These are phyloP conservation scores for Coregonus ussuriensis DNA, from an alignment of 2,797 vertebrate genomes.

Conservation along the genomic window DNA sequence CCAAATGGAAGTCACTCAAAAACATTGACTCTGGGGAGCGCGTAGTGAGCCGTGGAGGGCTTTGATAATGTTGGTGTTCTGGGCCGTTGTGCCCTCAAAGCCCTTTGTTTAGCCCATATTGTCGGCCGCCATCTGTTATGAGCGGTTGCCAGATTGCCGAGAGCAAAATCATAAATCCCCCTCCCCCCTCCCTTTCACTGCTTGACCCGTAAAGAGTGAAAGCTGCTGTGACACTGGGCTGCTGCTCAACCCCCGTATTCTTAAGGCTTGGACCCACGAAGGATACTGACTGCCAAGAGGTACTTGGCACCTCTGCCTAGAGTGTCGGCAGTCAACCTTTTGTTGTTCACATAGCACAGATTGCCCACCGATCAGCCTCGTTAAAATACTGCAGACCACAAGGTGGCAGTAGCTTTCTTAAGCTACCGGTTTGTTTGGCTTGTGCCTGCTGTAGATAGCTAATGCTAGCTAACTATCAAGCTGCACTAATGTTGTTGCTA, in stretches of 20 bases:
- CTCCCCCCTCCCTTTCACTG: slow-evolving; percentile 42
- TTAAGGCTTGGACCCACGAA: slow-evolving; percentile 1
- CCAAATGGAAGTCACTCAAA: background rate
- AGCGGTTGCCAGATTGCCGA: slow-evolving; percentile 58
- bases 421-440: no score
- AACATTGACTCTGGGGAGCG: slow-evolving; percentile 18
- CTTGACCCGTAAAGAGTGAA: slow-evolving; percentile 57
- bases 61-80: slow-evolving; percentile 60
- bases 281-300: no score
- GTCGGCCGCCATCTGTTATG: slow-evolving; percentile 66
- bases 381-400: no score
- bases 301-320: no score
- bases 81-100: slow-evolving; percentile 52
- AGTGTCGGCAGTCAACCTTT: no score
- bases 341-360: no score
- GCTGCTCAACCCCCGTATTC: slow-evolving; percentile 24
- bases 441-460: no score
- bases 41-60: slow-evolving; percentile 52
- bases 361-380: no score
- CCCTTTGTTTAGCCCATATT: slow-evolving; percentile 65
- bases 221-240: slow-evolving; percentile 31
- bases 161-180: slow-evolving; percentile 51
- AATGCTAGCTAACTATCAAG: no score
- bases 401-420: no score
- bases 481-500: no score